phyloP scores from a whole-genome alignment of 2,888 invertebrate species.

The Polymixis flavicincta region DNA sequence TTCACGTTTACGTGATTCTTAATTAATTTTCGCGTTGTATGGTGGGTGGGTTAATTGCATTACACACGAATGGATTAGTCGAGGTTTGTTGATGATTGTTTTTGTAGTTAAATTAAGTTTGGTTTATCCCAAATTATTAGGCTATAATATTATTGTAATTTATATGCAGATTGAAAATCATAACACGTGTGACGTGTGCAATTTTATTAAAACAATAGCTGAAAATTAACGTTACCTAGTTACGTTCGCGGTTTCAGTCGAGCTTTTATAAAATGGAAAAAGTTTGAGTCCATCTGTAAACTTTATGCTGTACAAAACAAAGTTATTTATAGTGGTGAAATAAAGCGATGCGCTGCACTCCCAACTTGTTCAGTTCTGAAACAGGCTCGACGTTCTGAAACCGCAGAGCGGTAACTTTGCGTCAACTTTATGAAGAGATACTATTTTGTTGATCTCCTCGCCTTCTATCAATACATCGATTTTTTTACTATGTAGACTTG shows the following conservation, averaged over 20 bases:
- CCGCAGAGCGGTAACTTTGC: constrained; percentile 81
- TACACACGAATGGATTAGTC: constrained; percentile 81
- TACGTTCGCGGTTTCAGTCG: constrained; percentile 31
- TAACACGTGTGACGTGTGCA: neutral
- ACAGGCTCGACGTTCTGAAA: constrained; percentile 78
- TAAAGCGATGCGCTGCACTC: constrained; percentile 80
- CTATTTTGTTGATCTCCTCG: constrained; percentile 67
- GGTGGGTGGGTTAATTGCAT: constrained; percentile 80
- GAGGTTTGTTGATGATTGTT: constrained; percentile 77
- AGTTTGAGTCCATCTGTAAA: constrained; percentile 73
- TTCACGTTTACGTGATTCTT: constrained; percentile 80
- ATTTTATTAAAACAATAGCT: constrained; percentile 3
- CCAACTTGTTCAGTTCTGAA: constrained; percentile 78
- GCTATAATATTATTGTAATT: constrained; percentile 36
- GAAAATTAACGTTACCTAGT: constrained; percentile 14
- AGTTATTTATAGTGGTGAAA: constrained; percentile 83
- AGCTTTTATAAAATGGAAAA: constrained; percentile 57
- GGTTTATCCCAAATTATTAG: constrained; percentile 54
- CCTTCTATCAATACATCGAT: constrained; percentile 39
- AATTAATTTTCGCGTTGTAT: constrained; percentile 82
- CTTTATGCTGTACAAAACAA: constrained; percentile 81
- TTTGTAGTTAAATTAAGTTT: constrained; percentile 72
- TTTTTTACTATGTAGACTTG: neutral
- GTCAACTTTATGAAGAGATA: constrained; percentile 80
- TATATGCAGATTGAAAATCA: constrained; percentile 8